Base-by-base conservation (phyloP, 1,140 invertebrate genomes). In the Saccostrea glomerata region DNA sequence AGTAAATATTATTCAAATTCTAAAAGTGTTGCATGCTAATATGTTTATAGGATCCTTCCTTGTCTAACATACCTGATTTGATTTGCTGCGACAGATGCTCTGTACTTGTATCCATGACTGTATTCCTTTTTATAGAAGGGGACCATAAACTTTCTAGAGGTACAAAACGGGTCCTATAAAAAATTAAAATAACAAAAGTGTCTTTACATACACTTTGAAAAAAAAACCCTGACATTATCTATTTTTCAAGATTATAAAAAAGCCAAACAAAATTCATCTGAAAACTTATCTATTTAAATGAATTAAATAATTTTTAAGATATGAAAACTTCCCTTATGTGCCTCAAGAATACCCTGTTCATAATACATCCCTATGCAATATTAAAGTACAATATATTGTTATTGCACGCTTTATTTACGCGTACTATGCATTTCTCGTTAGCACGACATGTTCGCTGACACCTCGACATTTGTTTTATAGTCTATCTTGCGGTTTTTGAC, bases 321-420 rank as follows among this genome's bases (percentile, higher is more conserved):
- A 20, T n/a, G 23, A 77, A 25, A 77, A 77, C 30, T 77, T 15
- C 70, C 70, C 70, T 11, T 30, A 30, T 12, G 25, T 36, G 23
- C 70, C 70, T 77, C 70, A 36, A 77, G n/a, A 77, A 77, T 77
- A 77, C 70, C 30, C 58, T 17, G 58, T 17, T 20, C 58, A 63
- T n/a, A 63, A 20, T 63, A n/a, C 4, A 7, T 17, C 20, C 58
- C 17, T 9, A 6, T 47, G 47, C 47, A 63, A 20, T 63, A 63
- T n/a, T 17, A 63, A 63, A 63, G n/a, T 30, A 15, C 13, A 30
- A 17, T 20, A 0, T 63, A 63, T 0, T 63, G 58, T 63, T 63
- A 77, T 77, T 77, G 30, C 70, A 30, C 13, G 70, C 36, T 77
- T 30, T 77, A 25, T 30, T 77, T 25, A 30, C 70, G 5, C 30